Evolutionary conservation across 2,797 vertebrate genomes (phyloP).

Genomic region (Ctenopoma multispine): DNA sequence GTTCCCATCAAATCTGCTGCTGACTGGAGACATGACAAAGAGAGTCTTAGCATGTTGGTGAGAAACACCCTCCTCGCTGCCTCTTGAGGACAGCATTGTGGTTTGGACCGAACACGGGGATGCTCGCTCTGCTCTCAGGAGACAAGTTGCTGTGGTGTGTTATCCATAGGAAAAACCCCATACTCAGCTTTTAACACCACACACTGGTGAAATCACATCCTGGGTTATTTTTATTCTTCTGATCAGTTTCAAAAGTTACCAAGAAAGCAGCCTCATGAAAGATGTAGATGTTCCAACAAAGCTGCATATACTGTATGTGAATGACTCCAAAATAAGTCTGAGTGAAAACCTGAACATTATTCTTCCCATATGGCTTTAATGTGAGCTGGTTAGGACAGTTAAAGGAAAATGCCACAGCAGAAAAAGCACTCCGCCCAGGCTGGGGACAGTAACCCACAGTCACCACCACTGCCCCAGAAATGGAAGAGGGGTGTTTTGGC

Average conservation of each 20-base stretch:
- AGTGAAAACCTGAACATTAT: constrained; percentile 37
- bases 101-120: constrained; percentile 55
- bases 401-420: constrained; percentile 57
- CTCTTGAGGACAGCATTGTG: constrained; percentile 46
- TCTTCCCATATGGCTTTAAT: constrained; percentile 61
- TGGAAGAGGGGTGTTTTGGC: constrained; percentile 64
- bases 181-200: constrained; percentile 33
- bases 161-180: constrained; percentile 50
- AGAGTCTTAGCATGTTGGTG: constrained; percentile 60
- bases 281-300: constrained; percentile 25
- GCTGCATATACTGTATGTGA: constrained; percentile 30
- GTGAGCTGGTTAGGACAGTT: constrained; percentile 38
- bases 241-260: constrained; percentile 52
- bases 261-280: constrained; percentile 33
- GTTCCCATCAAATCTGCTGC: constrained; percentile 32
- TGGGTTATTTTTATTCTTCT: constrained; percentile 55
- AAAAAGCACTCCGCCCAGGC: constrained; percentile 63
- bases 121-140: constrained; percentile 55
- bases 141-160: constrained; percentile 61
- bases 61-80: constrained; percentile 60
- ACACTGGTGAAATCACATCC: constrained; percentile 12
- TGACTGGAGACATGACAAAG: constrained; percentile 49
- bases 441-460: constrained; percentile 65
- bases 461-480: constrained; percentile 60
- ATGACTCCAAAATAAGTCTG: constrained; percentile 8